These are phyloP conservation scores for Drosophila buzzatii DNA, from an alignment of 2,888 invertebrate species.

Conservation along the genomic window DNA sequence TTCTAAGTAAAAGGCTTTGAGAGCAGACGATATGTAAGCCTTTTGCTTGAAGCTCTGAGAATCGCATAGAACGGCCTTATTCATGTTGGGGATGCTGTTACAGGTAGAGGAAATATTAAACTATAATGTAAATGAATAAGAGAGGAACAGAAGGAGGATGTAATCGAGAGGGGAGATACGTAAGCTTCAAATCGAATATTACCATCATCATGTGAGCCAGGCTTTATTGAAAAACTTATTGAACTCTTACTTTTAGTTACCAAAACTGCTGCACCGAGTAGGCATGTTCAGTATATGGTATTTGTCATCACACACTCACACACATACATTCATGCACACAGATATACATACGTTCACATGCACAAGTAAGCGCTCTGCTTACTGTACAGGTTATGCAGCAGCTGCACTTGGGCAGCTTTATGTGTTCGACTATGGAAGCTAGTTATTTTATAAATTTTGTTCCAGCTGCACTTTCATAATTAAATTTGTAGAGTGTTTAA, in stretches of 20 bases:
- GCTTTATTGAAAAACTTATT: too few relatives aligned
- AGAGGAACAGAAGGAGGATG: too few relatives aligned
- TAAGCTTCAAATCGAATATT: too few relatives aligned
- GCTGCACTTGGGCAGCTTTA: not conserved
- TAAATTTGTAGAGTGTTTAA: too few relatives aligned
- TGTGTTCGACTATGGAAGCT: not conserved
- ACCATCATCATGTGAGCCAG: too few relatives aligned
- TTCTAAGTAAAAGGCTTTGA: not conserved
- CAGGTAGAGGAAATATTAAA: not conserved
- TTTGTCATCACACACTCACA: too few relatives aligned
- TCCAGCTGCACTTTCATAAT: not conserved
- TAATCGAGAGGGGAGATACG: too few relatives aligned
- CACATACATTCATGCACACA: not conserved
- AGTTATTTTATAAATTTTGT: not conserved
- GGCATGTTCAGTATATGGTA: too few relatives aligned
- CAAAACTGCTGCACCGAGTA: too few relatives aligned
- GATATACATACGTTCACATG: not conserved
- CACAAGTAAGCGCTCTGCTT: not conserved
- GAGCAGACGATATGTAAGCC: not conserved
- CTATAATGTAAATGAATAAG: not conserved
- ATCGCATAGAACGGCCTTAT: not conserved
- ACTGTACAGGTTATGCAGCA: not conserved
- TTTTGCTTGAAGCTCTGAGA: not conserved
- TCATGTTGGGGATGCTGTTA: too few relatives aligned
- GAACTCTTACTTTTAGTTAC: too few relatives aligned